Evolutionary conservation across 2,888 invertebrate genomes (phyloP).

Genomic region (Nemapogon koenigi): DNA sequence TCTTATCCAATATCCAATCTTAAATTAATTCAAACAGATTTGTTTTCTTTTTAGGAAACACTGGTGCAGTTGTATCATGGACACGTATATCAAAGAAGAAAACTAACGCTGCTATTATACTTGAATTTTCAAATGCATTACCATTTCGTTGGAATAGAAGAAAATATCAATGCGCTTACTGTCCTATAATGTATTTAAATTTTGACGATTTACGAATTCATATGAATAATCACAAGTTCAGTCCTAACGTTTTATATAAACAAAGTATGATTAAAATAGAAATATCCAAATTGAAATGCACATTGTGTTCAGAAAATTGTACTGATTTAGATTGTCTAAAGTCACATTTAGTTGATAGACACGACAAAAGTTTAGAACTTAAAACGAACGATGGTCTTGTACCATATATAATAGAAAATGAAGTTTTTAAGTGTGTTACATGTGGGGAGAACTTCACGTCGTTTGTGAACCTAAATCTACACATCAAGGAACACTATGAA

Average conservation of each 20-base stretch:
- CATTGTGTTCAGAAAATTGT: constrained; percentile 22
- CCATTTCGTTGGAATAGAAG: background rate
- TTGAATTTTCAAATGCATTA: constrained; percentile 3
- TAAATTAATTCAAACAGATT: too few relatives aligned
- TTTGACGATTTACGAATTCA: background rate
- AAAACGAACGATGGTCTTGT: constrained; percentile 22
- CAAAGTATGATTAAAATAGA: constrained; percentile 27
- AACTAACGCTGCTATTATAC: background rate
- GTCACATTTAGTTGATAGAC: constrained; percentile 24
- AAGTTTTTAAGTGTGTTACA: constrained; percentile 23
- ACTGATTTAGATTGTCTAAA: constrained; percentile 21
- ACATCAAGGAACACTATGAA: constrained; percentile 31
- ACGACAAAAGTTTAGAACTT: constrained; percentile 22
- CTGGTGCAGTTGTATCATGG: background rate
- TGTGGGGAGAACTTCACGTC: constrained; percentile 25
- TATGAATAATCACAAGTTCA: too few relatives aligned
- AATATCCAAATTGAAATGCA: constrained; percentile 30
- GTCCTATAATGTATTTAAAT: background rate
- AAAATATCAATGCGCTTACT: background rate
- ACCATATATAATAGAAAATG: constrained; percentile 26
- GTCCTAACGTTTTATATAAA: background rate
- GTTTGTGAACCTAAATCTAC: constrained; percentile 24
- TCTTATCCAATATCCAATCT: too few relatives aligned
- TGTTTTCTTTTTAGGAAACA: too few relatives aligned
- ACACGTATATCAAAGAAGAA: background rate